phyloP scores from a whole-genome alignment of 2,888 invertebrate genomes.

The Stenotaenia linearis region DNA sequence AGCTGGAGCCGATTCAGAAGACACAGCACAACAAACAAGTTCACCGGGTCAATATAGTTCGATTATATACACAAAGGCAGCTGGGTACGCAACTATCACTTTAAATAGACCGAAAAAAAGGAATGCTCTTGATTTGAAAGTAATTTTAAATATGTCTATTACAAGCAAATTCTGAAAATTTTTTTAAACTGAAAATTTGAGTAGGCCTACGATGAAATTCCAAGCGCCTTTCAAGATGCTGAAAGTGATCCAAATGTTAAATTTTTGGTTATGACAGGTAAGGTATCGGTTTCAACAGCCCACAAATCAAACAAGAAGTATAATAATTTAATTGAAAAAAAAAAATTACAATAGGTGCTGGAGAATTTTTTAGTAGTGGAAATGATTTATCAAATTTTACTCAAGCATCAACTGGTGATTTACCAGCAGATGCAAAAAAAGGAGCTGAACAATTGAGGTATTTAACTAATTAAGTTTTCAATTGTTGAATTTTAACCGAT shows the following conservation, averaged over 20 bases:
- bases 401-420: slow-evolving; percentile 31
- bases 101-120: slow-evolving; percentile 71
- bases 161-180: no score
- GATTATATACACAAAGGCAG: not conserved
- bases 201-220: not conserved
- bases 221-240: not conserved
- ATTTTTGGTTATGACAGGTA: slow-evolving; percentile 30
- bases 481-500: no score
- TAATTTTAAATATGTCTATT: slow-evolving; percentile 39
- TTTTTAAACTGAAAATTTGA: not conserved
- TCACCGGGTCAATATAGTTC: not conserved
- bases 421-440: not conserved
- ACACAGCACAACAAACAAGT: slow-evolving; percentile 33
- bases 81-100: slow-evolving; percentile 51
- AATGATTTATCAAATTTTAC: slow-evolving; percentile 62
- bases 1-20: slow-evolving; percentile 38
- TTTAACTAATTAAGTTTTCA: no score
- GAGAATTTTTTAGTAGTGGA: slow-evolving; percentile 77
- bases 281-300: no score
- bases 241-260: slow-evolving; percentile 31
- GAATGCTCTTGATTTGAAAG: slow-evolving; percentile 64
- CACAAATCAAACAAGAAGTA: no score
- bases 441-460: not conserved
- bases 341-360: slow-evolving; percentile 55
- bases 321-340: not conserved